Base-by-base conservation (phyloP, 2,888 invertebrate species). In the Diarsia mendica region DNA sequence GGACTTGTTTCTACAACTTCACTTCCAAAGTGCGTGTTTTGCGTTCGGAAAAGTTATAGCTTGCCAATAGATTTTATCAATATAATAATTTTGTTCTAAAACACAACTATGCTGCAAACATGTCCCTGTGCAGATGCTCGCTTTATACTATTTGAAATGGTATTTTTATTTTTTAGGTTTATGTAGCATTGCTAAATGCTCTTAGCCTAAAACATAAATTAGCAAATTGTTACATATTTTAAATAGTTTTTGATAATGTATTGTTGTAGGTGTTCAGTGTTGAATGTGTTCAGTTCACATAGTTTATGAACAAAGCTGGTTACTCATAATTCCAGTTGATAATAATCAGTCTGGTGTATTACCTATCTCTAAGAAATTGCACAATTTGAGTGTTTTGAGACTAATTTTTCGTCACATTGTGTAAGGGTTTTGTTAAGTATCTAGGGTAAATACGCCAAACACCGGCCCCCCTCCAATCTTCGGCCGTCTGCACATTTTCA, bases 281-380 rank as follows among this genome's bases (percentile, higher is more conserved):
- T 58, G 20, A 53, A 71, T 78, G 65, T 79, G 60, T 79, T 79
- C 44, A 64, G 49, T 78, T 79, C 11, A 58, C 4, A 55, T 55
- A 33, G 49, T 75, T 53, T 49, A 75, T 60, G 58, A 48, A 58
- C 28, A n/a, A 28, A 39, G 39, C 9, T n/a, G 46, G 20, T 28
- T 23, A 69, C 23, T 61, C 46, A 51, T 44, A 67, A 33, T 70
- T 18, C 58, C 39, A 60, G 39, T 64, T 49, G 13, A 44, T 48
- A 67, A 61, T 33, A 67, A 58, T 51, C 23, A 72, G n/a, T 49
- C 28, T 65, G 13, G 58, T 46, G 46, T 61, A 23, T n/a, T 5
- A 20, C 10, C 39, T 13, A 39, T 66, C 15, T 53, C 6, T 15
- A 65, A 6, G 10, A 53, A 9, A 68, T 60, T 66, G 65, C 80